Base-by-base conservation (phyloP, 2,797 vertebrate genomes). In the Sebastes iracundus region DNA sequence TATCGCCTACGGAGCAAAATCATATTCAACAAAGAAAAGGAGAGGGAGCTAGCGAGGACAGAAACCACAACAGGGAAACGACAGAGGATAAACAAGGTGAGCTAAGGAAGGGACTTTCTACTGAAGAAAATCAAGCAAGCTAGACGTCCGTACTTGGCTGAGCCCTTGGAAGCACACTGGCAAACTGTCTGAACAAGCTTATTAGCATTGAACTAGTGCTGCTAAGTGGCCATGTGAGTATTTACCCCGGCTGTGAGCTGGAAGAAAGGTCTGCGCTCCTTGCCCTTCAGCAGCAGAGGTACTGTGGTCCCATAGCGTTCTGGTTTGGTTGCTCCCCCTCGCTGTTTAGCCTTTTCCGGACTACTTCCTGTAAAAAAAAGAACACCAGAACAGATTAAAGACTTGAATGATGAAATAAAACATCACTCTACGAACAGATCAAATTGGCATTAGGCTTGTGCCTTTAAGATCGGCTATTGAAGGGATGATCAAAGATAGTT, bases 211-310 rank as follows among this genome's bases (percentile, higher is more conserved):
- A 49, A 30, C 58, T 61, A 30, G 63, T 55, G 52, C 27, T 72
- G 64, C 75, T 82, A 30, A 77, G 69, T 64, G 70, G 75, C 70
- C 69, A 59, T 87, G 59, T 68, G 73, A 80, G 72, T 90, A 87
- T 92, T 92, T 95, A 96, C 96, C 94, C 82, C 83, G 49, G 91
- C 70, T 3, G 9, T 71, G 81, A 95, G 94, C 70, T 88, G 90
- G 79, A 87, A 91, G 77, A 96, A 84, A 70, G 96, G 93, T 84
- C 85, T 91, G 42, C 49, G 77, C 70, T 93, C 91, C 20, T 72
- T 76, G 63, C 91, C 94, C 75, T 90, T 89, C 78, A 96, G 88
- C 81, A 95, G 87, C 70, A 94, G 79, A n/a, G 96, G 95, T 70
- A 95, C 75, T 4, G 88, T 95, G 81, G 92, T 95, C 86, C 75